Evolutionary conservation across 2,888 invertebrate species (phyloP), one percentile per base, ranked within the genome.

Genomic region (Choreutis nemorana): DNA sequence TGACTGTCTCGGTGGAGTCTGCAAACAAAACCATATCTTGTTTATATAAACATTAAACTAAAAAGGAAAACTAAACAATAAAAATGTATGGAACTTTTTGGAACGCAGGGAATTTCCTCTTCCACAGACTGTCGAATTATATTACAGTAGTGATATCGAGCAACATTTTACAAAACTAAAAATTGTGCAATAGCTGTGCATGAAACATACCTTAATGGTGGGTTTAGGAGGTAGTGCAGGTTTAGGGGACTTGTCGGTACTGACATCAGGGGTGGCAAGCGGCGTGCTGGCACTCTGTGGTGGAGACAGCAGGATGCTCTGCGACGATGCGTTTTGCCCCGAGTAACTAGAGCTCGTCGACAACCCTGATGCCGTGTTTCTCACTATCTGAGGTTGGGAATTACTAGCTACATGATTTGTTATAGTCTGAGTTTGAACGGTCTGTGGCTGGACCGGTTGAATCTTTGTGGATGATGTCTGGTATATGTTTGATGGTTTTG

Each of bases 171-270:
- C n/a, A n/a, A n/a, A n/a, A 18, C 6, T 18, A 7, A 18, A 18
- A 8, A 18, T 18, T 7, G 20, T 18, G 20, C 20, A n/a, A n/a
- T n/a, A n/a, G n/a, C n/a, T n/a, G n/a, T n/a, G n/a, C n/a, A 11
- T 9, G 13, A 22, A 4, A 16, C 51, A 34, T 60, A 80, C 80
- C 73, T 80, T 85, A 28, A 87, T 82, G 10, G 85, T 84, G 26
- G 94, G 94, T 71, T 94, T 94, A 6, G 91, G 91, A 35, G 91
- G 91, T 58, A 91, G 61, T 2, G 91, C 90, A 1, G 91, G 91
- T 57, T 91, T 88, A 26, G 83, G 81, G 12, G 73, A 78, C 52
- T 82, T 84, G 45, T 83, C 83, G 4, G 68, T 62, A 28, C 78
- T 75, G 36, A 73, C 73, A 44, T 81, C 81, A 4, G 84, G 82